Percentiles rank a stretch among this genome's conserved stretches.
These are phyloP conservation scores for Bombylius major DNA, from an alignment of 2,888 invertebrate species.

Conservation along the genomic window DNA sequence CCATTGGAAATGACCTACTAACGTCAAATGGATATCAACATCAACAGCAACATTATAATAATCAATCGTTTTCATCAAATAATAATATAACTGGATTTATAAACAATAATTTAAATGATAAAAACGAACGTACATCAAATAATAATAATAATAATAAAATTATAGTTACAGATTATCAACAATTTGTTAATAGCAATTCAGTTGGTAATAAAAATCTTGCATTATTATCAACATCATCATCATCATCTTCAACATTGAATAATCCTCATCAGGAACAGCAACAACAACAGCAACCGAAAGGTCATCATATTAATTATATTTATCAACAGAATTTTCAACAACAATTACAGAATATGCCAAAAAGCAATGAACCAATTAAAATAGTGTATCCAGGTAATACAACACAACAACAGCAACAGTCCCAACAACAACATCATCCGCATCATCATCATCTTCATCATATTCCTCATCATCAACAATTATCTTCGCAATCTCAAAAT, in stretches of 20 bases:
- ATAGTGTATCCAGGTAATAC: conserved; percentile 40
- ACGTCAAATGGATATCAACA: conserved; percentile 13
- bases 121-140: conserved; percentile 1
- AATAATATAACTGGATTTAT: conserved; percentile 7
- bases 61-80: conserved; percentile 10
- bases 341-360: conserved; percentile 27
- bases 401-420: conserved; percentile 22
- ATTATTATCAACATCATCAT: background rate
- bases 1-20: conserved; percentile 48
- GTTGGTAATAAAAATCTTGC: background rate
- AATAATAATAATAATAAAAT: conserved; percentile 5
- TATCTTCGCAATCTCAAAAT: background rate
- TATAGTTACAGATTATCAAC: conserved; percentile 2
- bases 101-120: conserved; percentile 6
- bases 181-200: background rate
- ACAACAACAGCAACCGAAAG: conserved; percentile 19
- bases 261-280: conserved; percentile 5
- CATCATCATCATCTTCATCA: conserved; percentile 2
- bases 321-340: background rate
- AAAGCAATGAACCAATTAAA: conserved; percentile 43
- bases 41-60: conserved; percentile 5
- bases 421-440: conserved; percentile 23
- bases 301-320: conserved; percentile 9
- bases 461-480: background rate
- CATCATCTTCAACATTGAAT: background rate